Evolutionary conservation across 1,140 invertebrate species (phyloP), one percentile per base, ranked within the genome.

Genomic region (Drosophila kohkoa): DNA sequence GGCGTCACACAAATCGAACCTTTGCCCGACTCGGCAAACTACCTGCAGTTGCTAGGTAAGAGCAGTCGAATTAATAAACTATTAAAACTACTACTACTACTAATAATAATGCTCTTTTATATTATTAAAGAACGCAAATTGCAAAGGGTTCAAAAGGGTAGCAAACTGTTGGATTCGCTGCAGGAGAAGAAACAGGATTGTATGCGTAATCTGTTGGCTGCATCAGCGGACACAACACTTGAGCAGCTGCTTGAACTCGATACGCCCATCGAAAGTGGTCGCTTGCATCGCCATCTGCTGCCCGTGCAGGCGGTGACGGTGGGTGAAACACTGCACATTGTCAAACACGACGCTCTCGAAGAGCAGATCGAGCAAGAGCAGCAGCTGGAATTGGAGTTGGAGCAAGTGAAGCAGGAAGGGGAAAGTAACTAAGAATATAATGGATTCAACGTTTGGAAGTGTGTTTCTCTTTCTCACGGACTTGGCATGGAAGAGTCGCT

Each of bases 391-490:
- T 16, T 45, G 20, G 16, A 59, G 28, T 1, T 16, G 32, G 6
- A 38, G n/a, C 35, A 43, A 52, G 48, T 5, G 48, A 3, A 41
- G 4, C 63, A 3, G 41, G 62, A 3, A 46, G 51, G 7, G 32
- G 35, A 54, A 28, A 72, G 10, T 41, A 43, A 73, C 1, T 64
- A 86, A 65, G 20, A 43, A 16, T 15, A 79, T 38, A 67, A 92
- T 92, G 91, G 70, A 92, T 43, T 91, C 92, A 11, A 57, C 75
- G 4, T 92, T 92, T 60, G 90, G 91, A 30, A 86, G 92, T 52
- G 88, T 93, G 16, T 92, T 94, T 63, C 55, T 94, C 15, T 94
- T 94, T 79, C 79, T 94, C 1, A 92, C 93, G 11, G 93, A 94
- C 62, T 79, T 94, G 62, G 93, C 93, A 11, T 94, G 93, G 93